Conservation (phyloP, 2,113 vertebrate genomes). For the Raphicerus campestris region DNA sequence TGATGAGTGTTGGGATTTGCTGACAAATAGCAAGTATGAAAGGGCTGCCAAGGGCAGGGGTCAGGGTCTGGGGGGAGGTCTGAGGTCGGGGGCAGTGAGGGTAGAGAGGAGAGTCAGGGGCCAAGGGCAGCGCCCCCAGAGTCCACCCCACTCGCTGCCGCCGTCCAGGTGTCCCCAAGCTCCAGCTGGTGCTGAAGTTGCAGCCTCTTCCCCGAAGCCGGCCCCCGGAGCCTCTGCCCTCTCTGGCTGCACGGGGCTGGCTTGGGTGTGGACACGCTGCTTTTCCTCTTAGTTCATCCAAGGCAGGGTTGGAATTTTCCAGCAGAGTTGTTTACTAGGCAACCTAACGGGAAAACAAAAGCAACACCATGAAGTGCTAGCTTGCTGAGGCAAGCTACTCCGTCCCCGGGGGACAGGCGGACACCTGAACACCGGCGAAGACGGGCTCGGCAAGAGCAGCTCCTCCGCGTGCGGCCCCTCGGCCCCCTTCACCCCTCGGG, state of each 20-base stretch:
- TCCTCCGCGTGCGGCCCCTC: neutral
- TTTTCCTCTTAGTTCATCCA: constrained; percentile 60
- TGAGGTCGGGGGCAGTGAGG: neutral
- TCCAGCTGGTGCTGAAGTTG: neutral
- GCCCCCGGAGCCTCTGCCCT: neutral
- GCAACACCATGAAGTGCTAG: neutral
- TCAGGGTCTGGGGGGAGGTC: neutral
- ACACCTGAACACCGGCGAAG: neutral
- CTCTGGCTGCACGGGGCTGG: neutral
- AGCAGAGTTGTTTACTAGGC: constrained; percentile 51
- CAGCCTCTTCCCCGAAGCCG: rapidly evolving
- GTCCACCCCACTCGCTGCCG: neutral
- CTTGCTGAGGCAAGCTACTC: neutral
- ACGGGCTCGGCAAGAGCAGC: rapidly evolving
- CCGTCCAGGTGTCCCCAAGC: too few species aligned
- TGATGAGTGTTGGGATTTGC: neutral
- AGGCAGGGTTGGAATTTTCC: constrained; percentile 48
- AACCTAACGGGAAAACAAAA: constrained; percentile 19
- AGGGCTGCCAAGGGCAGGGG: neutral
- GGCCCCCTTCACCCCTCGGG: neutral
- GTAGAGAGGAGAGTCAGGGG: neutral
- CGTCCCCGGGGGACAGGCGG: rapidly evolving
- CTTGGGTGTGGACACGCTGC: constrained; percentile 45
- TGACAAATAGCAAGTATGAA: neutral
- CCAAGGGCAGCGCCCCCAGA: neutral